Evolutionary conservation across 2,888 invertebrate genomes (phyloP), one percentile per base, ranked within the genome.

Genomic region (Zelleria hepariella): DNA sequence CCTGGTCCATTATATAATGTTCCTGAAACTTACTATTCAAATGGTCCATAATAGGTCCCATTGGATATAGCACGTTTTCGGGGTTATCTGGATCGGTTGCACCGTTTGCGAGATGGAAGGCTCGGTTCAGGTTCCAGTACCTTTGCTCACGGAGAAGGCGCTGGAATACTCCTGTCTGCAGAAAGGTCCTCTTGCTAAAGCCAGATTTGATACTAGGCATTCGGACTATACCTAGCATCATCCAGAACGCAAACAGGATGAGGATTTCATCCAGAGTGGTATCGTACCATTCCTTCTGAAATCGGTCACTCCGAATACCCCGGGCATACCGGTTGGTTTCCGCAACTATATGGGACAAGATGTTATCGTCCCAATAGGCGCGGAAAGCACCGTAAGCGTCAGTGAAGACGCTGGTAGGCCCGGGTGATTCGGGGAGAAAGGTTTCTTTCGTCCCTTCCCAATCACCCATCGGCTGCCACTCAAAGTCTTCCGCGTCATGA

Each of bases 241-340:
- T n/a, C n/a, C n/a, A n/a, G n/a, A n/a, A n/a, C n/a, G n/a, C n/a
- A n/a, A n/a, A n/a, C n/a, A n/a, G n/a, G n/a, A n/a, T n/a, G n/a
- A n/a, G n/a, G n/a, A n/a, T n/a, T n/a, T n/a, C n/a, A n/a, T n/a
- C 42, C 15, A 42, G 42, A 6, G 10, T 42, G 42, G 42, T 42
- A 2, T 42, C 6, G 2, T 15, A 10, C 59, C 60, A 58, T 49
- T 58, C 10, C 10, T 3, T 25, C 8, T 48, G 59, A 62, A 59
- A 60, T 53, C 10, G 58, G 58, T 64, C 67, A 63, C 65, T 67
- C 64, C 65, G 65, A 67, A 64, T 67, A 66, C 64, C 63, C 66
- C 59, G 66, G 61, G n/a, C n/a, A n/a, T 62, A 68, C 66, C 48
- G 67, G 66, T 60, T 66, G 66, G 63, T 66, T 66, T 58, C 66